Evolutionary conservation across 2,888 invertebrate genomes (phyloP).

Genomic region (Marasmarcha lunaedactyla): DNA sequence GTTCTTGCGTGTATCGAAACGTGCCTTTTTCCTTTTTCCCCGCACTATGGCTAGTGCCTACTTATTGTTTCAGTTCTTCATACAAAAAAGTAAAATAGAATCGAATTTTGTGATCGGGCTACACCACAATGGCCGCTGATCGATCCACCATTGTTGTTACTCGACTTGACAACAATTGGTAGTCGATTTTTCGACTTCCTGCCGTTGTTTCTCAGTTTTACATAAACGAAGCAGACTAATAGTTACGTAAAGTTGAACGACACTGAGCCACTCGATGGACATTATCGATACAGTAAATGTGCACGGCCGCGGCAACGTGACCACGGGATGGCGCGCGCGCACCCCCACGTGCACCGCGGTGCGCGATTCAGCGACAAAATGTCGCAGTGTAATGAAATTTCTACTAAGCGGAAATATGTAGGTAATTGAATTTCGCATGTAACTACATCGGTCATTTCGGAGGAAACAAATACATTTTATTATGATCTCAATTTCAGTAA

Average conservation of each 20-base stretch:
- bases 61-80: constrained; percentile 20
- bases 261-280: constrained; percentile 15
- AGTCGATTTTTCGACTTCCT: constrained; percentile 45
- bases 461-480: no score
- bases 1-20: constrained; percentile 39
- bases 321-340: no score
- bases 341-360: constrained; percentile 35
- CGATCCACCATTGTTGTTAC: constrained; percentile 54
- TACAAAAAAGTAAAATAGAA: background rate
- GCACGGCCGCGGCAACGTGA: constrained; percentile 14
- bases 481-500: no score
- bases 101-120: constrained; percentile 21
- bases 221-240: constrained; percentile 14
- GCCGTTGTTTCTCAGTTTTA: constrained; percentile 30
- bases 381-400: no score
- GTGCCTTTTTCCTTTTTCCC: constrained; percentile 28
- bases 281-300: constrained; percentile 19
- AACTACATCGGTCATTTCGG: no score
- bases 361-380: no score
- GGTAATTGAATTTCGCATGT: no score
- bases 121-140: constrained; percentile 43
- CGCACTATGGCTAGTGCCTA: constrained; percentile 23
- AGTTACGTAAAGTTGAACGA: constrained; percentile 26
- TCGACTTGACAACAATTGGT: constrained; percentile 32
- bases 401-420: no score